Evolutionary conservation across 2,797 vertebrate species (phyloP).

Genomic region (Gallinago nigripennis): DNA sequence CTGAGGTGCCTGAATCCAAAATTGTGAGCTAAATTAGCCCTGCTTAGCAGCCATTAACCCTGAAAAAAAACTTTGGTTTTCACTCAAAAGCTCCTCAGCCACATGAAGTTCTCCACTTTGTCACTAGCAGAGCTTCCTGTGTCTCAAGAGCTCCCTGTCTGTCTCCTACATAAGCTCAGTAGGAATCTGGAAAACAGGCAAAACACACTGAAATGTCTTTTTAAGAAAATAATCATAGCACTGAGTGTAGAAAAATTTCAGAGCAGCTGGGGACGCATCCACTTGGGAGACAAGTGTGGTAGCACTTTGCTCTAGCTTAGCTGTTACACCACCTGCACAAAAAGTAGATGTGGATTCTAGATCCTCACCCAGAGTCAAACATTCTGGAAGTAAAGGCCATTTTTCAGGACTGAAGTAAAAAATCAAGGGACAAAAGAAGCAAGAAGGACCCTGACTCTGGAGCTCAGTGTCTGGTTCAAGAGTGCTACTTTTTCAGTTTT

Average conservation of each 20-base stretch:
- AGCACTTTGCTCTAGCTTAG: not conserved
- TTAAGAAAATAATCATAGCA: constrained; percentile 20
- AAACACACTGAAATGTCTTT: constrained; percentile 2
- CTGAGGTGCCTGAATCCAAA: not conserved
- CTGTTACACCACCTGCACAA: not conserved
- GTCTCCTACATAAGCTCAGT: not conserved
- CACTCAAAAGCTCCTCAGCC: not conserved
- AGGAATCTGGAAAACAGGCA: not conserved
- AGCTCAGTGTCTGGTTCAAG: not conserved
- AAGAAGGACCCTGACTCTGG: not conserved
- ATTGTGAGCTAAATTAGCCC: not conserved
- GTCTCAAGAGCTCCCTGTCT: not conserved
- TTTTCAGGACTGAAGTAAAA: not conserved
- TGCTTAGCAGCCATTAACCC: not conserved
- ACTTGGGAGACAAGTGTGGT: not conserved
- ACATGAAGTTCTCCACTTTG: not conserved
- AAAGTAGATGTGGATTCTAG: not conserved
- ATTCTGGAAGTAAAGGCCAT: not conserved
- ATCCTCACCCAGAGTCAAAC: not conserved
- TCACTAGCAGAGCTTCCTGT: not conserved
- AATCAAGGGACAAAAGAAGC: not conserved
- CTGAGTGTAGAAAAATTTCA: not conserved
- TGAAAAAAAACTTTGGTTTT: not conserved
- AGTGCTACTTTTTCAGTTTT: not conserved
- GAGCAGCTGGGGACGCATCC: not conserved